These are phyloP conservation scores for Mesocricetus auratus DNA, from an alignment of 2,113 vertebrate species.

Conservation along the genomic window DNA sequence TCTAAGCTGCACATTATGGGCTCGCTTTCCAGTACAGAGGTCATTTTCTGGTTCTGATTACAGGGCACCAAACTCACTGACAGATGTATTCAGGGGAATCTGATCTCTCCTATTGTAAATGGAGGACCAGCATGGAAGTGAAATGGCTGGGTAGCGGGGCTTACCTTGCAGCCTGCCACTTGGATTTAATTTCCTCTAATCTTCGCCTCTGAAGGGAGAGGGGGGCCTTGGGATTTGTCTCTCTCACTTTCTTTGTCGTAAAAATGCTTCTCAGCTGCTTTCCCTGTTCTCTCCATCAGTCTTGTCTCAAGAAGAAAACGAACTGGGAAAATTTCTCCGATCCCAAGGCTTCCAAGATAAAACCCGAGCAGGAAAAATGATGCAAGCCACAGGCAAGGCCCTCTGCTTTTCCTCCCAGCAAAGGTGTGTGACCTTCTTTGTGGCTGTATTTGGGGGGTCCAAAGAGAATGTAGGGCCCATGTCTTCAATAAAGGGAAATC, in stretches of 20 bases:
- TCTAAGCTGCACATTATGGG: conserved; percentile 65
- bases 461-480: neutral
- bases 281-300: conserved; percentile 87
- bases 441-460: neutral
- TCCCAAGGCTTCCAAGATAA: conserved; percentile 97
- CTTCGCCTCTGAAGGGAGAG: conserved; percentile 49
- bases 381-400: conserved; percentile 98
- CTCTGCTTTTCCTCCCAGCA: conserved; percentile 99
- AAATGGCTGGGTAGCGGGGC: neutral
- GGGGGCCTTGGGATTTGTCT: conserved; percentile 38
- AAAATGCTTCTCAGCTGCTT: conserved; percentile 57
- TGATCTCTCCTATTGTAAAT: conserved; percentile 71
- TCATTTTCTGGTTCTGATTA: conserved; percentile 81
- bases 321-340: conserved; percentile 97
- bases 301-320: conserved; percentile 98
- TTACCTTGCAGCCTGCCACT: conserved; percentile 60
- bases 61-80: conserved; percentile 60
- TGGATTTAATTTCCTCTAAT: conserved; percentile 67
- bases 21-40: conserved; percentile 64
- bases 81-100: conserved; percentile 69
- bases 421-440: conserved; percentile 87
- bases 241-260: conserved; percentile 33
- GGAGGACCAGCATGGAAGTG: conserved; percentile 62
- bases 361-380: conserved; percentile 98
- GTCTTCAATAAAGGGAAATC: neutral